Conservation (phyloP, 2,888 invertebrate species). For the Cephonodes hylas region DNA sequence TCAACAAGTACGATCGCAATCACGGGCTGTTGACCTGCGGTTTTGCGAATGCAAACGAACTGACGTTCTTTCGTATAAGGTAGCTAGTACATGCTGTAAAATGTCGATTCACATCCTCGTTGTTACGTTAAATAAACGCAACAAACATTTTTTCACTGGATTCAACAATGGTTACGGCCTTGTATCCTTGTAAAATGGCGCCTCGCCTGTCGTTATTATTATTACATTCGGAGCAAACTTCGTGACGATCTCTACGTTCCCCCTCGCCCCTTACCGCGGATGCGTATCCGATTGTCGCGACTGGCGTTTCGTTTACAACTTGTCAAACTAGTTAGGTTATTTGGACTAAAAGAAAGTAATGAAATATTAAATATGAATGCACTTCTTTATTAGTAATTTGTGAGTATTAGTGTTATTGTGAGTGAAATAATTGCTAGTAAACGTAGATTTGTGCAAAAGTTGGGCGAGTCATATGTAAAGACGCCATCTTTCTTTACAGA, state of each 20-base stretch:
- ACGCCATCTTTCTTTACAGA: conserved; percentile 87
- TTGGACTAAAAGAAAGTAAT: conserved; percentile 54
- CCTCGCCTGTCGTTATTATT: conserved; percentile 76
- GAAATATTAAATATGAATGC: conserved; percentile 46
- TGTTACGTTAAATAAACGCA: conserved; percentile 15
- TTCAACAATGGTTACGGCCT: conserved; percentile 70
- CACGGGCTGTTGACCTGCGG: conserved; percentile 74
- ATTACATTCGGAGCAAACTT: conserved; percentile 79
- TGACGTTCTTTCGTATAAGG: conserved; percentile 45
- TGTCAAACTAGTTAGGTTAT: conserved; percentile 81
- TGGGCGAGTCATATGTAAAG: conserved; percentile 80
- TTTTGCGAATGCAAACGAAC: conserved; percentile 55
- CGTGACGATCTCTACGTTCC: conserved; percentile 75
- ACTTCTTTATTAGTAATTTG: conserved; percentile 50
- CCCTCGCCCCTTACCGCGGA: conserved; percentile 70
- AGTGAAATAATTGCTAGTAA: conserved; percentile 37
- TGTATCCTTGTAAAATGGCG: conserved; percentile 81
- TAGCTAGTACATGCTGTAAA: conserved; percentile 34
- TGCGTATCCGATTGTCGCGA: conserved; percentile 80
- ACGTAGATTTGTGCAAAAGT: conserved; percentile 44
- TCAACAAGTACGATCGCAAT: conserved; percentile 65
- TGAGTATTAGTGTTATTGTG: conserved; percentile 47
- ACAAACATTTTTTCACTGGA: conserved; percentile 47
- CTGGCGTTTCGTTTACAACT: conserved; percentile 76
- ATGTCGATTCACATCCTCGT: conserved; percentile 17